A percentile compares a stretch with the other conserved stretches of the same genome.
phyloP scores from a whole-genome alignment of 2,888 invertebrate species.

The Drosophila anomalipes region DNA sequence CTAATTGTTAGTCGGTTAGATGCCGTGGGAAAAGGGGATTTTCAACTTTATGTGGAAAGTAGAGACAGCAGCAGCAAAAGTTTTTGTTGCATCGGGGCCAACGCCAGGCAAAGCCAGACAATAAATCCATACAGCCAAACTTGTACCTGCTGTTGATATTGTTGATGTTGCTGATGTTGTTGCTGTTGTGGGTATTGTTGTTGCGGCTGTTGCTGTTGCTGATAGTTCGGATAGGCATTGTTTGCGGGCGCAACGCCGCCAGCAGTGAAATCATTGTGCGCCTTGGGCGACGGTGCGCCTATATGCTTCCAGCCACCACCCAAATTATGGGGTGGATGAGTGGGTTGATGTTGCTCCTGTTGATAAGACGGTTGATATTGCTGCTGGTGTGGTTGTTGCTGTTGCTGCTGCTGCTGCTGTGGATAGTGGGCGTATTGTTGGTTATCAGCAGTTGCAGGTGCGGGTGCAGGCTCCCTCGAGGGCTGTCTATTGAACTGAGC shows the following conservation, averaged over 20 bases:
- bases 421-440: constrained; percentile 17
- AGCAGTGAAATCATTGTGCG: constrained; percentile 50
- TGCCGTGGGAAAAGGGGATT: constrained; percentile 17
- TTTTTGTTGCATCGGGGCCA: constrained; percentile 52
- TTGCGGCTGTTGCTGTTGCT: constrained; percentile 56
- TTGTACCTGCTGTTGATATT: constrained; percentile 66
- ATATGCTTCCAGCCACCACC: constrained; percentile 74
- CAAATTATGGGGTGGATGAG: constrained; percentile 24
- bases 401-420: constrained; percentile 31
- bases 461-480: constrained; percentile 67
- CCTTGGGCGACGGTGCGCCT: constrained; percentile 66
- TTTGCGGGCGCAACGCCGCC: constrained; percentile 29
- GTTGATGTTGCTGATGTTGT: constrained; percentile 59
- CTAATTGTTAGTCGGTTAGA: constrained; percentile 32
- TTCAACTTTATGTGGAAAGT: constrained; percentile 47
- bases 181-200: constrained; percentile 49
- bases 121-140: constrained; percentile 61
- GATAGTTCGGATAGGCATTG: constrained; percentile 30
- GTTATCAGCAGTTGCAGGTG: constrained; percentile 24
- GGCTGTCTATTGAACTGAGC: constrained; percentile 75
- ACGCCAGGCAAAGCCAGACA: constrained; percentile 55
- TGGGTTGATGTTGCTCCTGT: constrained; percentile 33
- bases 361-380: constrained; percentile 34
- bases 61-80: constrained; percentile 59
- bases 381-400: constrained; percentile 4